Percentiles rank a stretch among this genome's conserved stretches.
phyloP scores from a whole-genome alignment of 2,888 invertebrate genomes.

The Emmelina monodactyla region DNA sequence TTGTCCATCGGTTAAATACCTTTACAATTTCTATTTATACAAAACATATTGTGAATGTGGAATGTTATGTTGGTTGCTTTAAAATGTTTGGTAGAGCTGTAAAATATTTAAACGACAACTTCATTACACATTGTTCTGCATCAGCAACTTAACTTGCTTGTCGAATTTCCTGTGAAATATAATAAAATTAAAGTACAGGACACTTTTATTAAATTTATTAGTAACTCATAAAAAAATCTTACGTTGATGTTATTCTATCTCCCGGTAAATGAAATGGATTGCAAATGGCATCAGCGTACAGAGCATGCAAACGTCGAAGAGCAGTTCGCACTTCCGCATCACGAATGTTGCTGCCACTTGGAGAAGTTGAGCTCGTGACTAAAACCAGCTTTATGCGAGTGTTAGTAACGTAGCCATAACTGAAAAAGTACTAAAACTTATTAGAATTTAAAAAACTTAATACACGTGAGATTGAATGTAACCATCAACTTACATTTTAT shows the following conservation, averaged over 20 bases:
- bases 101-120: too few species aligned
- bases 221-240: conserved; percentile 29
- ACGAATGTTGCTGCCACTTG: conserved; percentile 83
- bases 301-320: conserved; percentile 82
- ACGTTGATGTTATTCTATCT: conserved; percentile 87
- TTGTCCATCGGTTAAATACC: too few species aligned
- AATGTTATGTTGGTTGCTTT: too few species aligned
- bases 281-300: conserved; percentile 93
- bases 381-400: conserved; percentile 95
- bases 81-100: too few species aligned
- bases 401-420: conserved; percentile 97
- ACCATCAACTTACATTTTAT: conserved; percentile 93
- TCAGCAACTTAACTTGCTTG: conserved; percentile 70
- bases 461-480: too few species aligned
- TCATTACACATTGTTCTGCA: conserved; percentile 58
- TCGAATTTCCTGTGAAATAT: conserved; percentile 70
- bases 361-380: conserved; percentile 91
- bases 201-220: not conserved
- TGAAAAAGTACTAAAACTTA: too few species aligned
- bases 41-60: too few species aligned
- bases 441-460: too few species aligned
- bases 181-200: conserved; percentile 4
- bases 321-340: conserved; percentile 95
- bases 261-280: conserved; percentile 98
- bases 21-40: too few species aligned